A percentile compares a stretch with the other conserved stretches of the same genome.
Evolutionary conservation across 2,113 vertebrate genomes (phyloP).

Genomic region (Ceyx melanurus): DNA sequence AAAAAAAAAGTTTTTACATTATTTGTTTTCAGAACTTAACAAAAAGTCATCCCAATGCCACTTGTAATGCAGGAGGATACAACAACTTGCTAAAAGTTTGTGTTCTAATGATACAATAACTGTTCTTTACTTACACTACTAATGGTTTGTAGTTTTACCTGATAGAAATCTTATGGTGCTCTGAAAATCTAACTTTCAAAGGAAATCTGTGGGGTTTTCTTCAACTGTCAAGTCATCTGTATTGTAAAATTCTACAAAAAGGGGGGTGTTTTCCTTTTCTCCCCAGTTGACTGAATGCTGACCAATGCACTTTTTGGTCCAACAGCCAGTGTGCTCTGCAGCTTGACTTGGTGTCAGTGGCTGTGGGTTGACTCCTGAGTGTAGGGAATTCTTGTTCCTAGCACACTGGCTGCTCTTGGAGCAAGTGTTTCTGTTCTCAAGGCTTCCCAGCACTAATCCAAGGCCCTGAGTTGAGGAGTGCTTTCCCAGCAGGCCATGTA

Average conservation of each 20-base stretch:
- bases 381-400: constrained; percentile 17
- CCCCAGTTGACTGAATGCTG: not conserved
- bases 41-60: not conserved
- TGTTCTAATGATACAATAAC: not conserved
- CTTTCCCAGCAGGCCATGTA: constrained; percentile 43
- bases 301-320: constrained; percentile 50
- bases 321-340: constrained; percentile 38
- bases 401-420: not conserved
- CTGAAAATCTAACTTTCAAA: not conserved
- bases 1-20: not conserved
- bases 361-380: constrained; percentile 4
- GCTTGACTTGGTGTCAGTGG: constrained; percentile 5
- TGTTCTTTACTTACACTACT: constrained; percentile 28
- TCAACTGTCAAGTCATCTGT: not conserved
- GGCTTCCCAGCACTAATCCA: not conserved
- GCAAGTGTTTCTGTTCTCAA: not conserved
- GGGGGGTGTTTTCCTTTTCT: not conserved
- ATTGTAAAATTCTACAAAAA: not conserved
- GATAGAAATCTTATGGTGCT: constrained; percentile 50
- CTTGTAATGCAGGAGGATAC: not conserved
- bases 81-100: constrained; percentile 9
- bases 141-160: not conserved
- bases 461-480: constrained; percentile 30
- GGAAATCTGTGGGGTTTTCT: not conserved
- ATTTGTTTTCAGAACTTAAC: not conserved